phyloP scores from a whole-genome alignment of 2,113 vertebrate species.

The Typhlomys cinereus region DNA sequence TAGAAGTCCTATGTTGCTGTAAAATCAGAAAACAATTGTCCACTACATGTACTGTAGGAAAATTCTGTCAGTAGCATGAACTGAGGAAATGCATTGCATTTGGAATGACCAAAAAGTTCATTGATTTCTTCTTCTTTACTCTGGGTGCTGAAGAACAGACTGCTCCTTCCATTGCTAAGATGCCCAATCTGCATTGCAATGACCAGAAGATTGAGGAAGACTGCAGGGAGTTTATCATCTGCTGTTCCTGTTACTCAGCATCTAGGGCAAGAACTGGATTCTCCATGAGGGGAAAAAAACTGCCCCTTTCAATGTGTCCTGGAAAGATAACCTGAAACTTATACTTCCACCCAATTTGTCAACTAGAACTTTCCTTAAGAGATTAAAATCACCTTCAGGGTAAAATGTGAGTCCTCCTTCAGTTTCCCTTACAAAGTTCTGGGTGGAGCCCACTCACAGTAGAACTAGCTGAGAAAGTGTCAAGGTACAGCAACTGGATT shows the following conservation, averaged over 20 bases:
- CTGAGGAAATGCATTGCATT: not conserved
- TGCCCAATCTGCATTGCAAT: not conserved
- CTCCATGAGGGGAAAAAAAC: not conserved
- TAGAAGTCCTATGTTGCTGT: not conserved
- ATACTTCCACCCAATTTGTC: not conserved
- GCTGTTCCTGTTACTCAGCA: not conserved
- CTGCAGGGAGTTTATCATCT: not conserved
- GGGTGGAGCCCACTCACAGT: not conserved
- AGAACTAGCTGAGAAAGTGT: not conserved
- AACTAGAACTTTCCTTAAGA: not conserved
- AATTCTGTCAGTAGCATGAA: not conserved
- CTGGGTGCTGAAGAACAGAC: not conserved
- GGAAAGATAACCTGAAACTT: not conserved
- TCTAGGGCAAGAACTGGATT: not conserved
- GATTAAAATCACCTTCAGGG: not conserved
- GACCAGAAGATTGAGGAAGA: not conserved
- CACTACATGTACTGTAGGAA: not conserved
- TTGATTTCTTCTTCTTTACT: not conserved
- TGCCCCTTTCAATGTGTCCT: not conserved
- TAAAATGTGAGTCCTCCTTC: not conserved
- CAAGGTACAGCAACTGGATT: not conserved
- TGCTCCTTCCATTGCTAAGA: not conserved
- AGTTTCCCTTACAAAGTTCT: not conserved
- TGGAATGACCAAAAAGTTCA: not conserved
- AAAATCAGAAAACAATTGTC: slow-evolving; percentile 15